Conservation (phyloP, 2,888 invertebrate genomes). For the Leptura quadrifasciata region DNA sequence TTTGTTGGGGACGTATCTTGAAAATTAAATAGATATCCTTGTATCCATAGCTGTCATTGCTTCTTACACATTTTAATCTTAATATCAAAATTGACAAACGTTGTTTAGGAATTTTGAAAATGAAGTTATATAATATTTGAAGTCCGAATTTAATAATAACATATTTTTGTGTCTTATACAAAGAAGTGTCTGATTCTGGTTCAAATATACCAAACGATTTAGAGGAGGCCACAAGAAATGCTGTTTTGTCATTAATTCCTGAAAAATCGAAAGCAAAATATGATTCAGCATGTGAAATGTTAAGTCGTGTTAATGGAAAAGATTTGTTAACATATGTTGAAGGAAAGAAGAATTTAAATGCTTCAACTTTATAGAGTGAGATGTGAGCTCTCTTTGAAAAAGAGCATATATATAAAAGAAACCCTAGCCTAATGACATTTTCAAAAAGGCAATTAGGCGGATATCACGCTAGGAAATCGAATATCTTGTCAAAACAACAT, state of each 20-base stretch:
- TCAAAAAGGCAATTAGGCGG: neutral
- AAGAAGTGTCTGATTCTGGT: no score
- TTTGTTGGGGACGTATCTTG: no score
- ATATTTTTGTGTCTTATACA: neutral
- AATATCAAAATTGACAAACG: no score
- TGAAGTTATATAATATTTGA: no score
- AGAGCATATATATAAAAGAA: neutral
- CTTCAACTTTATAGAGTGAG: neutral
- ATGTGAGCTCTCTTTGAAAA: conserved; percentile 9
- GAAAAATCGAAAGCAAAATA: neutral
- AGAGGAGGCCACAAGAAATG: neutral
- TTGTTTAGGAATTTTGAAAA: no score
- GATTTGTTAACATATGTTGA: neutral
- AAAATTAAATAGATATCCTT: no score
- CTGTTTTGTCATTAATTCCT: conserved; percentile 11
- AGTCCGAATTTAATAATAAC: no score
- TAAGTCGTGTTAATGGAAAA: conserved; percentile 2
- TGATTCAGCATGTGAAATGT: neutral
- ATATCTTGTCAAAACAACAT: neutral
- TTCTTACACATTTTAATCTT: no score
- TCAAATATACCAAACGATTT: neutral
- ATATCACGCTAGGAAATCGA: neutral
- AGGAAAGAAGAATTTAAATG: neutral
- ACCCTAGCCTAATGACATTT: neutral
- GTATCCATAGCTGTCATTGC: no score